Base-by-base conservation (phyloP, 2,797 vertebrate species). In the Syncerus caffer region DNA sequence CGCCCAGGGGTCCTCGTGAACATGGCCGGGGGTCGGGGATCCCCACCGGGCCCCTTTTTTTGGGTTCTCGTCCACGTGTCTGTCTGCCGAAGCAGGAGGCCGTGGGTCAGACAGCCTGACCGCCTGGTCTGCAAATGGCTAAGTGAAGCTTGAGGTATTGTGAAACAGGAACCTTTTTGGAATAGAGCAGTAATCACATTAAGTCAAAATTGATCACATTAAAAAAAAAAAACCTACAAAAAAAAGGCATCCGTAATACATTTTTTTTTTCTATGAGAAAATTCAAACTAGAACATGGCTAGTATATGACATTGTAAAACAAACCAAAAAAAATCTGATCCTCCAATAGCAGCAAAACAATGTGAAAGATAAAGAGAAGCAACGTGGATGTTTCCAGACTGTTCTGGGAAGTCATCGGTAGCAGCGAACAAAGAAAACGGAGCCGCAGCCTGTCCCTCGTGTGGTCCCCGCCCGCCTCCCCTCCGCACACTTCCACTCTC, bases 261-360 rank as follows among this genome's bases (percentile, higher is more conserved):
- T 99, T 99, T 99, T 51, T 99, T 99, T 99, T 51, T 99, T 99
- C 99, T 99, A 99, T 99, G 99, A 99, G 99, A 99, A 99, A 99
- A 99, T 99, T 99, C 99, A 99, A 96, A 99, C 99, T 99, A 99
- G 99, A 98, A 99, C 99, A 99, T 99, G 99, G 99, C 99, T 71
- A 99, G 99, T 99, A 99, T 99, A 99, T 99, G 99, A 99, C 99
- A 99, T 99, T 98, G 99, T 99, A 99, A 99, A 99, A 99, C 98
- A 98, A 57, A 98, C 98, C 98, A 97, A 98, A 29, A 98, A 98
- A 97, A 98, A 98, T 99, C 99, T 98, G 99, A 99, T 99, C 98
- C 98, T 99, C 99, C 99, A 99, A 99, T 99, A 99, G 99, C 99
- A 99, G 99, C 99, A 99, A 99, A 99, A 99, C 99, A 99, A 98